phyloP scores from a whole-genome alignment of 2,797 vertebrate genomes.

The Spinus pinus region DNA sequence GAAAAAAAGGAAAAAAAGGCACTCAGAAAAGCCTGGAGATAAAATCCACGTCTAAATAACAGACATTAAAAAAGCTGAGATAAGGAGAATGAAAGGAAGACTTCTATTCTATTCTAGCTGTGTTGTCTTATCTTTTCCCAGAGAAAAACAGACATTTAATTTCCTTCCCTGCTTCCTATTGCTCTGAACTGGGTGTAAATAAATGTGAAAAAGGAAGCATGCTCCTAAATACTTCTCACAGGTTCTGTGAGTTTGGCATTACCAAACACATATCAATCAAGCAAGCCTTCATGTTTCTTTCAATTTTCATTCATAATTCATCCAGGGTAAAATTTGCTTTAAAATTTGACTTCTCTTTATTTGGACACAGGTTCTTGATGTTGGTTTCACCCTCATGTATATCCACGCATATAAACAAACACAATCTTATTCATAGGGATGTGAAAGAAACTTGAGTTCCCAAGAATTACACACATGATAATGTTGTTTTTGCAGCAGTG shows the following conservation, averaged over 20 bases:
- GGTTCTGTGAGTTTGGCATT: neutral
- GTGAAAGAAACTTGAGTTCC: neutral
- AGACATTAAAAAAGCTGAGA: neutral
- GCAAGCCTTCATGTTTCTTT: neutral
- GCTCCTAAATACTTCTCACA: neutral
- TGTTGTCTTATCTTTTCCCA: neutral
- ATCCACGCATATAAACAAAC: neutral
- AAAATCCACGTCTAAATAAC: neutral
- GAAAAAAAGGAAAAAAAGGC: neutral
- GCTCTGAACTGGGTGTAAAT: neutral
- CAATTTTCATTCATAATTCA: neutral
- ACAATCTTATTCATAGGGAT: neutral
- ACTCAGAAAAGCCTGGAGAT: conserved; percentile 2
- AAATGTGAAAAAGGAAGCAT: neutral
- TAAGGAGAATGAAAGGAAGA: neutral
- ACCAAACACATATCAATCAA: neutral
- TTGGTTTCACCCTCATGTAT: neutral
- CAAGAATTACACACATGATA: neutral
- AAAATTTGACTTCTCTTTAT: neutral
- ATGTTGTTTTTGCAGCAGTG: neutral
- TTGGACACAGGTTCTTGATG: neutral
- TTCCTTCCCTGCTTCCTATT: neutral
- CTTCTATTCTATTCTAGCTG: neutral
- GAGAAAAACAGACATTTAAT: neutral
- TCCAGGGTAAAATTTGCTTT: neutral